Base-by-base conservation (phyloP, 2,888 invertebrate species). In the Dermolepida albohirtum region DNA sequence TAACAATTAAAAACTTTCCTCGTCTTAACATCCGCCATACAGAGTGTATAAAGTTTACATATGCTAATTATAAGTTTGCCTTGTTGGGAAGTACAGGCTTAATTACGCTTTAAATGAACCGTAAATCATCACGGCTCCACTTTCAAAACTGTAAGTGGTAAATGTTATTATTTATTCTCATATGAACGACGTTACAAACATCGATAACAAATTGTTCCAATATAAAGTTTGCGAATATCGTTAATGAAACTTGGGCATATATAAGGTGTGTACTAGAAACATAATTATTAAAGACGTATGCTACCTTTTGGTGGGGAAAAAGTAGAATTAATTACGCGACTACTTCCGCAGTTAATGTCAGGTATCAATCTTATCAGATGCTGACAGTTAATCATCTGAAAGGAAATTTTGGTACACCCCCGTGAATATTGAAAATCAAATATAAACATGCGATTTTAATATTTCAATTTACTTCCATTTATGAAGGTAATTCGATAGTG, bases 31-130 rank as follows among this genome's bases (percentile, higher is more conserved):
- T 79, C 79, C 76, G 77, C 78, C 79, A 72, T 73, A 80, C 75
- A 77, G 76, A 77, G 75, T 77, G 78, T 74, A 77, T 80, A 79
- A 82, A 82, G 80, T 82, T 82, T 82, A 82, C 82, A 82, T 82
- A 82, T 83, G 82, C 79, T 82, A 82, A 82, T 83, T 82, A 82
- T 77, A 80, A 81, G 80, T 81, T 81, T 77, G 78, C 78, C 78
- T 74, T 81, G 81, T 81, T 79, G 78, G 79, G 77, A 80, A 80
- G 77, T 76, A 77, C 47, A 74, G 76, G 78, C 80, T 79, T 81
- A 82, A 82, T 82, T 79, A 81, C 80, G 76, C 73, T 71, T 76
- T 77, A 79, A 80, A 79, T 79, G 68, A 64, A 47, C 55, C 50
- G 64, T 66, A 66, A 66, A 66, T 63, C 65, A 69, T 66, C 55